These are phyloP conservation scores for Dinoponera quadriceps DNA, from an alignment of 1,140 invertebrate genomes.

Conservation along the genomic window DNA sequence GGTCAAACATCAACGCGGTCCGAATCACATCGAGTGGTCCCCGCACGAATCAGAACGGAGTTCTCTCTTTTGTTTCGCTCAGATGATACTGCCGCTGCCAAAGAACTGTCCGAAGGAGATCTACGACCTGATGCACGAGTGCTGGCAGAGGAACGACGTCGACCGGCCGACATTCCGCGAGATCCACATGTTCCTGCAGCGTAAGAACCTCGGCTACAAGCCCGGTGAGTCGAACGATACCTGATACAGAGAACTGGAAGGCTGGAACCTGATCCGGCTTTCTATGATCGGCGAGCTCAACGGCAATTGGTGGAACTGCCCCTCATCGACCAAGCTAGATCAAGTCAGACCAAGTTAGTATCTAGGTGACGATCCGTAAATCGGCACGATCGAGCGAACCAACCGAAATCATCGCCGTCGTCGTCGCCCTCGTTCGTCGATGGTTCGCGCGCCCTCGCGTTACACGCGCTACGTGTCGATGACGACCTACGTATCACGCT, in stretches of 20 bases:
- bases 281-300: constrained; percentile 83
- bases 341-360: constrained; percentile 77
- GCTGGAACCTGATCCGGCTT: constrained; percentile 82
- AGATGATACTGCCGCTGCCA: constrained; percentile 91
- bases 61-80: constrained; percentile 72
- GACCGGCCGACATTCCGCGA: constrained; percentile 96
- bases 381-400: constrained; percentile 27
- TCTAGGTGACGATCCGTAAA: constrained; percentile 46
- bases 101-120: constrained; percentile 95
- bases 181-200: constrained; percentile 95
- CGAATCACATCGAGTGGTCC: no score
- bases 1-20: background rate
- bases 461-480: no score
- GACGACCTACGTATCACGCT: no score
- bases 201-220: constrained; percentile 95
- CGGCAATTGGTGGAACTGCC: constrained; percentile 83
- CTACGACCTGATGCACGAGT: constrained; percentile 97
- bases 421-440: no score
- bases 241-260: constrained; percentile 83
- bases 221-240: constrained; percentile 84
- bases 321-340: constrained; percentile 74
- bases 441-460: no score
- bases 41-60: background rate
- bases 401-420: no score
- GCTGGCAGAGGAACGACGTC: constrained; percentile 95